phyloP scores from a whole-genome alignment of 1,140 invertebrate genomes.

The Lethrus apterus region DNA sequence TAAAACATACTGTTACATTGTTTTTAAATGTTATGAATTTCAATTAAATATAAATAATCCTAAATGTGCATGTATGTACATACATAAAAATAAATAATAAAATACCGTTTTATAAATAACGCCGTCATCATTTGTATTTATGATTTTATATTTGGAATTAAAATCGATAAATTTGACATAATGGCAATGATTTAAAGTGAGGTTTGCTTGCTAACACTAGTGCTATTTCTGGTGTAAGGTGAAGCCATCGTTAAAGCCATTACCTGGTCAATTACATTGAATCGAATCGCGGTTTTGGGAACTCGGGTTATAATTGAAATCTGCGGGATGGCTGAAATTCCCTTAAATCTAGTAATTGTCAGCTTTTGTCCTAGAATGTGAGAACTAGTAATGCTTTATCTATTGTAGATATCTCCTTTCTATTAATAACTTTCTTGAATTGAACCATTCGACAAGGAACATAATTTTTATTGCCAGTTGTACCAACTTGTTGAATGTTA shows the following conservation, averaged over 20 bases:
- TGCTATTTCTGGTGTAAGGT: constrained; percentile 33
- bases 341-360: constrained; percentile 41
- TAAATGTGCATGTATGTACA: too few species aligned
- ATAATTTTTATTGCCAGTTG: too few species aligned
- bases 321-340: constrained; percentile 40
- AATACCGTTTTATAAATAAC: too few species aligned
- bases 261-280: constrained; percentile 43
- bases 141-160: too few species aligned
- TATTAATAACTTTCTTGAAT: too few species aligned
- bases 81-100: too few species aligned
- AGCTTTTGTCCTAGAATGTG: constrained; percentile 31
- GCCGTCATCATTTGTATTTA: too few species aligned
- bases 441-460: too few species aligned
- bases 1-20: too few species aligned
- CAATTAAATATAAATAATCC: too few species aligned
- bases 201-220: constrained; percentile 22
- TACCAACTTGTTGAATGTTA: too few species aligned
- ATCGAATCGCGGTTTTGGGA: constrained; percentile 40
- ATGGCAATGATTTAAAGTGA: constrained; percentile 4
- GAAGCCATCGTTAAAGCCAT: constrained; percentile 37
- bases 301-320: constrained; percentile 40
- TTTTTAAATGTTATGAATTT: too few species aligned
- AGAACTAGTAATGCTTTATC: constrained; percentile 15
- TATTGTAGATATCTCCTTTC: constrained; percentile 10
- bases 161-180: constrained; percentile 12